Evolutionary conservation across 2,113 vertebrate species (phyloP).

Genomic region (Xenus cinereus): DNA sequence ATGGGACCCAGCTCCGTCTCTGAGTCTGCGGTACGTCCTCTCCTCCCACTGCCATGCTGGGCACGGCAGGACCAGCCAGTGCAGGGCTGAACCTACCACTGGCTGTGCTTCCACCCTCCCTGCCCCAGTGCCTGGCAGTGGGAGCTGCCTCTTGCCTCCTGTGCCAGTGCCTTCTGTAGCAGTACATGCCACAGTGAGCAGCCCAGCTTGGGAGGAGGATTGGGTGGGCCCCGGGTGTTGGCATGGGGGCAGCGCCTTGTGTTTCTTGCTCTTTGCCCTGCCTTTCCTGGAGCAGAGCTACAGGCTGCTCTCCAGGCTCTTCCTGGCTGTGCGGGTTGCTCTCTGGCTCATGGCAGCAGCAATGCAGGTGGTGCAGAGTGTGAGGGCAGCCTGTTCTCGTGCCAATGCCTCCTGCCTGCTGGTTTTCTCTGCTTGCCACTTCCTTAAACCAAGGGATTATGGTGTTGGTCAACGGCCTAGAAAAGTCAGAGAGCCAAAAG

Average conservation of each 20-base stretch:
- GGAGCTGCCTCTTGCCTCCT: neutral
- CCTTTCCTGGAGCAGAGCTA: neutral
- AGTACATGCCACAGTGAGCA: neutral
- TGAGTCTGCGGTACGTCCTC: conserved; percentile 84
- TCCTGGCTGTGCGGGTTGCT: neutral
- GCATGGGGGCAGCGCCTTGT: neutral
- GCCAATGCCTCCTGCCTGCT: conserved; percentile 31
- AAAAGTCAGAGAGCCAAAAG: neutral
- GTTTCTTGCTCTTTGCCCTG: neutral
- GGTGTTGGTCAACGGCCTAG: neutral
- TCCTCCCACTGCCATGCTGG: conserved; percentile 8
- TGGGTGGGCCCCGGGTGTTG: neutral
- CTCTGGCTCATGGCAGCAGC: neutral
- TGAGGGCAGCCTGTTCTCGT: neutral
- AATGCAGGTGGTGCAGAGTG: neutral
- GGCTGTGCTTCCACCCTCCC: neutral
- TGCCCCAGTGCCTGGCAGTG: neutral
- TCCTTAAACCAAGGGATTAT: neutral
- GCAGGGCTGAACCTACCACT: neutral
- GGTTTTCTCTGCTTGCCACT: conserved; percentile 19
- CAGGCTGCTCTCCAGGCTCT: neutral
- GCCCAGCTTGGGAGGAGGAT: neutral
- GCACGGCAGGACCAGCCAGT: neutral
- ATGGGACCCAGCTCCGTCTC: conserved; percentile 79
- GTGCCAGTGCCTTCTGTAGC: neutral